Percentiles rank a stretch among this genome's conserved stretches.
phyloP scores from a whole-genome alignment of 2,888 invertebrate species.

The Candidula unifasciata region DNA sequence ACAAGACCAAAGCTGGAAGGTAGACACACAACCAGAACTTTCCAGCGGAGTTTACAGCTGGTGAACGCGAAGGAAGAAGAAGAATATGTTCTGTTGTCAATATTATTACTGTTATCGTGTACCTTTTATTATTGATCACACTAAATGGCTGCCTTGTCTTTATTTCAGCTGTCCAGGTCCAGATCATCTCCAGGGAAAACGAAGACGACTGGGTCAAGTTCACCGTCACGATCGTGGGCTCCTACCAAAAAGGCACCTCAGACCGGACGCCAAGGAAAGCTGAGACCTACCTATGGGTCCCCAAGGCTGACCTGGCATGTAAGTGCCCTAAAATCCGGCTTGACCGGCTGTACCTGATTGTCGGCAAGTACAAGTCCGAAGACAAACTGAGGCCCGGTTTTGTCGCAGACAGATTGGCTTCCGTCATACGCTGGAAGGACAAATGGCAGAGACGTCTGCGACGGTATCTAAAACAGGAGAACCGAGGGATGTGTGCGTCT shows the following conservation, averaged over 20 bases:
- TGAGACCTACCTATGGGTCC: conserved; percentile 91
- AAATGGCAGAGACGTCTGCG: conserved; percentile 96
- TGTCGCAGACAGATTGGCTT: conserved; percentile 88
- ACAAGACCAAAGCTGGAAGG: too few species aligned
- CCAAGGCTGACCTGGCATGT: conserved; percentile 91
- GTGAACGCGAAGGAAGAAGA: too few species aligned
- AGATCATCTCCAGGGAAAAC: conserved; percentile 87
- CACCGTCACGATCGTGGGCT: conserved; percentile 90
- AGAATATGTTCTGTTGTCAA: too few species aligned
- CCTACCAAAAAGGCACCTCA: conserved; percentile 83
- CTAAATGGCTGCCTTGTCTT: neutral
- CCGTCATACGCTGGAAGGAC: conserved; percentile 96
- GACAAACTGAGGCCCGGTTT: conserved; percentile 68
- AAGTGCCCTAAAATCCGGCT: conserved; percentile 97
- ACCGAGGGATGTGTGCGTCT: conserved; percentile 79
- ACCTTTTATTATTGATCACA: too few species aligned
- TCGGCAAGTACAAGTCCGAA: conserved; percentile 82
- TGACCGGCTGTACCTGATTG: conserved; percentile 94
- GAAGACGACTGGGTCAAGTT: conserved; percentile 90
- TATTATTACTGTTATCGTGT: too few species aligned
- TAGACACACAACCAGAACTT: too few species aligned
- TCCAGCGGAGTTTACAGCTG: too few species aligned
- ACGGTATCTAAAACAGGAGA: conserved; percentile 87
- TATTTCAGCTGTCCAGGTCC: conserved; percentile 91
- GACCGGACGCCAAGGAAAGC: conserved; percentile 82